A percentile compares a stretch with the other conserved stretches of the same genome.
Evolutionary conservation across 2,888 invertebrate genomes (phyloP).

Genomic region (Catocala fraxini): DNA sequence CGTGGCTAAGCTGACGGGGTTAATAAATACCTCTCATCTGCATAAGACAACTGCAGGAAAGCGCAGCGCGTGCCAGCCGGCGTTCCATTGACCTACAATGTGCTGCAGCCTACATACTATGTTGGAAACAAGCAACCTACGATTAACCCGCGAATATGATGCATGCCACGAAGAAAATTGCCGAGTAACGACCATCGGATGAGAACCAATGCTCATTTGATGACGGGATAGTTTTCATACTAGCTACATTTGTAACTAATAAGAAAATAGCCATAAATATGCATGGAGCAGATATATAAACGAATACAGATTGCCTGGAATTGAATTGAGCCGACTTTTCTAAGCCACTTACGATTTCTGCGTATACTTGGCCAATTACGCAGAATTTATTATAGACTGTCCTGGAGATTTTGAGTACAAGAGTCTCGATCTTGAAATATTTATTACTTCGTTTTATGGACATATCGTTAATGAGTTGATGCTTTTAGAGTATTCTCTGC

Average conservation of each 20-base stretch:
- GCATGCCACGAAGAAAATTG: slow-evolving; percentile 68
- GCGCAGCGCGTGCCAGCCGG: slow-evolving; percentile 68
- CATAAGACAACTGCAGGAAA: slow-evolving; percentile 78
- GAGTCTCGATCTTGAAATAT: slow-evolving; percentile 20
- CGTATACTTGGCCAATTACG: slow-evolving; percentile 37
- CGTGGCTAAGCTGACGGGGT: slow-evolving; percentile 22
- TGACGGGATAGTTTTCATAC: slow-evolving; percentile 57
- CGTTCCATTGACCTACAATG: slow-evolving; percentile 79
- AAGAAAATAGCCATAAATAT: slow-evolving; percentile 30
- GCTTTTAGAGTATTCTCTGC: neutral
- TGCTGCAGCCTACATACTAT: slow-evolving; percentile 71
- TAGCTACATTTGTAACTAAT: slow-evolving; percentile 28
- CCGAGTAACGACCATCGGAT: slow-evolving; percentile 45
- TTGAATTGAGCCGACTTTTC: slow-evolving; percentile 32
- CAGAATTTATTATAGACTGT: slow-evolving; percentile 28
- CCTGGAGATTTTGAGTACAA: slow-evolving; percentile 19
- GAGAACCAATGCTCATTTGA: slow-evolving; percentile 55
- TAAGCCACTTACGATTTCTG: slow-evolving; percentile 28
- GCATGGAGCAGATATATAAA: slow-evolving; percentile 27
- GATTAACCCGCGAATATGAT: slow-evolving; percentile 72
- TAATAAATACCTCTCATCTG: slow-evolving; percentile 61
- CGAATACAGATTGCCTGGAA: slow-evolving; percentile 26
- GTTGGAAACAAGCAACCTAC: slow-evolving; percentile 65
- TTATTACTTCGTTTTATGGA: slow-evolving; percentile 13
- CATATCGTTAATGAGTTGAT: neutral